Evolutionary conservation across 2,888 invertebrate genomes (phyloP), one percentile per base, ranked within the genome.

Genomic region (Autographa gamma): DNA sequence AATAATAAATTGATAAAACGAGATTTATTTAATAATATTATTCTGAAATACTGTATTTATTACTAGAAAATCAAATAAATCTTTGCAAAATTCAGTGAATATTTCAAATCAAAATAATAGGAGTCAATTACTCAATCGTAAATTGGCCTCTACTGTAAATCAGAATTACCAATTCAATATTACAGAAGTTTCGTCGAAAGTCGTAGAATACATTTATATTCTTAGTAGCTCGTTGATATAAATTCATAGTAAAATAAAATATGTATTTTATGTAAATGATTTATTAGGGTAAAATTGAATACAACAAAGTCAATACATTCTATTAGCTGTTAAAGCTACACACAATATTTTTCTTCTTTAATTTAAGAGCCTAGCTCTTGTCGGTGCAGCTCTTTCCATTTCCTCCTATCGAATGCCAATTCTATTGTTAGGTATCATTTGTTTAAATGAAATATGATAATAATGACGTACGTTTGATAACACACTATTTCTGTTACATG

Each of bases 71-170:
- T 48, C 16, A 48, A 48, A 48, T 48, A 8, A 43, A 5, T n/a
- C 16, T 48, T 48, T 48, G n/a, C 48, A 6, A 48, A 48, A 11
- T n/a, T 48, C 48, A n/a, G n/a, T n/a, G 48, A 48, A n/a, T 48
- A n/a, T 48, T 48, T 16, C n/a, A n/a, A 48, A 48, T 48, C 48
- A 48, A 48, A 48, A 48, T 48, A 48, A 48, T 48, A 48, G n/a
- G 48, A 48, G n/a, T n/a, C 48, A 48, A 48, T 48, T 48, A 48
- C 48, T 48, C 48, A 48, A n/a, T 48, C 48, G 14, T 48, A 48
- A 48, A 48, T 48, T 48, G 48, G 48, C 7, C n/a, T 48, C n/a
- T 43, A 16, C 41, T 43, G 48, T 48, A 8, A 48, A 48, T 48
- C 48, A 48, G n/a, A 48, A 48, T 48, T n/a, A 7, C 16, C 43